Percentiles rank a stretch among this genome's conserved stretches.
These are phyloP conservation scores for Peromyscus aztecus DNA, from an alignment of 2,797 vertebrate species.

Conservation along the genomic window DNA sequence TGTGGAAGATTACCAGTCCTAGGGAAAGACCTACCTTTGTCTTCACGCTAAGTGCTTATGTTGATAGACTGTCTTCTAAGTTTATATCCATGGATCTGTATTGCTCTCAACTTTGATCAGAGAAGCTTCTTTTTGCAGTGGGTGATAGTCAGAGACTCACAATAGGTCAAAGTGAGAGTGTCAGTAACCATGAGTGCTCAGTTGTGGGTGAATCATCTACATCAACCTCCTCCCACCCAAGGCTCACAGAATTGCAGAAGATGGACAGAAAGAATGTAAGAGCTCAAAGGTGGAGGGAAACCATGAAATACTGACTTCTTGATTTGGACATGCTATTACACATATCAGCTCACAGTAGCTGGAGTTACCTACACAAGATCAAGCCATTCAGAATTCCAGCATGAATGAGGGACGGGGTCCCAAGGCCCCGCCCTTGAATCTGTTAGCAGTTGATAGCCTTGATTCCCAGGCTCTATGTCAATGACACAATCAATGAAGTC, in stretches of 20 bases:
- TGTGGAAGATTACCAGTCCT: not conserved
- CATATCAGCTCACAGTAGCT: not conserved
- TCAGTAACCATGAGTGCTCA: not conserved
- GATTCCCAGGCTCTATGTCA: not conserved
- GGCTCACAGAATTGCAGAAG: not conserved
- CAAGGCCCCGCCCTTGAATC: not conserved
- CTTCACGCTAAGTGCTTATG: not conserved
- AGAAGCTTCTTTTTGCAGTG: not conserved
- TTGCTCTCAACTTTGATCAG: not conserved
- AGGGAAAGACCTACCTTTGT: not conserved
- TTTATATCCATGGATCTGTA: not conserved
- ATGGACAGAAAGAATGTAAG: not conserved
- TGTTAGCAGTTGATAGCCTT: not conserved
- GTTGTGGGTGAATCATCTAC: not conserved
- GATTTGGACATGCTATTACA: not conserved
- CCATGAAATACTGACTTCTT: not conserved
- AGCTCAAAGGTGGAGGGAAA: not conserved
- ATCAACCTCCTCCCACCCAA: not conserved
- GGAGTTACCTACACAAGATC: not conserved
- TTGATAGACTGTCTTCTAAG: not conserved
- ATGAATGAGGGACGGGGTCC: not conserved
- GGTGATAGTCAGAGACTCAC: not conserved
- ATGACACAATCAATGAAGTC: fast-evolving
- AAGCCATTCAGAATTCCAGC: not conserved
- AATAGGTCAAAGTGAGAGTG: not conserved